A percentile compares a stretch with the other conserved stretches of the same genome.
These are phyloP conservation scores for Drosophila setifemur DNA, from an alignment of 1,140 invertebrate species.

Conservation along the genomic window DNA sequence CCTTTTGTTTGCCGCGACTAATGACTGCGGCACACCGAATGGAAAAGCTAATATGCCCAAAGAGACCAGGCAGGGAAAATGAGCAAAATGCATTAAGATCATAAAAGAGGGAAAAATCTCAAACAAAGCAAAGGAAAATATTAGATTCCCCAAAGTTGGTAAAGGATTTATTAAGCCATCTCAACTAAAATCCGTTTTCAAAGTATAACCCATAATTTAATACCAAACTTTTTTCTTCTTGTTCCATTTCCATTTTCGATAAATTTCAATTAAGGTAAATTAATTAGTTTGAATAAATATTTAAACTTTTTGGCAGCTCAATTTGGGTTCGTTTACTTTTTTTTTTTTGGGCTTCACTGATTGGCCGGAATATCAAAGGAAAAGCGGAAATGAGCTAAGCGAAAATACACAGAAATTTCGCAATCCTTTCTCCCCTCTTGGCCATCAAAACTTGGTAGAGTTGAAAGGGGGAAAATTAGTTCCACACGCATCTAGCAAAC, in stretches of 20 bases:
- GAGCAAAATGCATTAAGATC: not conserved
- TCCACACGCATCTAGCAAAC: slow-evolving; percentile 48
- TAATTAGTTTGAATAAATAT: slow-evolving; percentile 19
- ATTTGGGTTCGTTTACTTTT: too few species aligned
- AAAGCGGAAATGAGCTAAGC: not conserved
- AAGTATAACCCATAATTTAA: too few species aligned
- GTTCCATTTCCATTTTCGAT: slow-evolving; percentile 6
- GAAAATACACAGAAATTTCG: not conserved
- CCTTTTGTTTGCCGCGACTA: slow-evolving; percentile 30
- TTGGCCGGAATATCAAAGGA: not conserved
- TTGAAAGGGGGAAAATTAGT: slow-evolving; percentile 34
- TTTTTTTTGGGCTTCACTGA: not conserved
- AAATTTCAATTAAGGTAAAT: slow-evolving; percentile 10
- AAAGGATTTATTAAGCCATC: too few species aligned
- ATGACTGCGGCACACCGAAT: slow-evolving; percentile 18
- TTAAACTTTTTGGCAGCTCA: slow-evolving; percentile 4
- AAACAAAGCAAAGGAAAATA: not conserved
- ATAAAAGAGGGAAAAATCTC: not conserved
- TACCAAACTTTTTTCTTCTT: too few species aligned
- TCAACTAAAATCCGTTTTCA: too few species aligned
- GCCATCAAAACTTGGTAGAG: not conserved
- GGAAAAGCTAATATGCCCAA: slow-evolving; percentile 16
- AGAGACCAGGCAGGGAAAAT: not conserved
- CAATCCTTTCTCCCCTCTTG: not conserved
- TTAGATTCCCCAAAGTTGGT: too few species aligned